phyloP scores from a whole-genome alignment of 2,797 vertebrate species.

The Lepilemur septentrionalis region DNA sequence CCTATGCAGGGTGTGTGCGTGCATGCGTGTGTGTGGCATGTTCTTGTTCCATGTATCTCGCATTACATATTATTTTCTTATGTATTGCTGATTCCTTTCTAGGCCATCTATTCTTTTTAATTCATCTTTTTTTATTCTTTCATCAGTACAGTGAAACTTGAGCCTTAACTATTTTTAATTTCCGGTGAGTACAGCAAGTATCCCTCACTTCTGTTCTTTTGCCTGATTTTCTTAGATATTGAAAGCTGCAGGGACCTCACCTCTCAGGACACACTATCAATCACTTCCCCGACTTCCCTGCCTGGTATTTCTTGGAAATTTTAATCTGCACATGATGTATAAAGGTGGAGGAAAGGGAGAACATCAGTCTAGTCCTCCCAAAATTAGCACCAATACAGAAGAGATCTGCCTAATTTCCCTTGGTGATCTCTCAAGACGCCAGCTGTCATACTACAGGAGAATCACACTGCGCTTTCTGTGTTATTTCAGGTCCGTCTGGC shows the following conservation, averaged over 20 bases:
- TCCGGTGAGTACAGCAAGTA: neutral
- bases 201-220: neutral
- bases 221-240: neutral
- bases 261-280: neutral
- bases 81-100: neutral
- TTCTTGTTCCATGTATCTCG: neutral
- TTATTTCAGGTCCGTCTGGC: neutral
- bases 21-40: neutral
- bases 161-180: neutral
- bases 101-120: neutral
- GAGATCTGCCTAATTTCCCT: neutral
- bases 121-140: neutral
- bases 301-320: neutral
- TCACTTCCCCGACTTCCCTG: neutral
- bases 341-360: neutral
- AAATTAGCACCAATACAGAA: neutral
- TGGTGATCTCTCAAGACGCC: neutral
- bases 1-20: neutral
- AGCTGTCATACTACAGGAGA: neutral
- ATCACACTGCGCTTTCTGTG: neutral
- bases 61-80: neutral
- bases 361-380: neutral
- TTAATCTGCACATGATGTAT: neutral
- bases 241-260: neutral
- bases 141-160: neutral